Conservation (phyloP, 2,113 vertebrate species). For the Glaucomys volans region DNA sequence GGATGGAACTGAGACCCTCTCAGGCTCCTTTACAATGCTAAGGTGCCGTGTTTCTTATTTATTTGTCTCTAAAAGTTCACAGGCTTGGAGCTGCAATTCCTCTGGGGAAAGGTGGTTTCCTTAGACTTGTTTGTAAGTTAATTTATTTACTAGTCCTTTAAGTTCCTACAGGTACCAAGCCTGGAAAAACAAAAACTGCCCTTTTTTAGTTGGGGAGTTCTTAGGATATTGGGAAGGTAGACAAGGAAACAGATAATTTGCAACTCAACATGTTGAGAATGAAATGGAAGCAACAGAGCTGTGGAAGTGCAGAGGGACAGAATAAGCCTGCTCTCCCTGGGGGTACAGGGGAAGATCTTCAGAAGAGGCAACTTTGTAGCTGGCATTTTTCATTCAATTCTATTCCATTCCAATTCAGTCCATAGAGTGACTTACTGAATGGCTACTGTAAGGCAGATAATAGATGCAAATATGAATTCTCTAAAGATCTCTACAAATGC, state of each 20-base stretch:
- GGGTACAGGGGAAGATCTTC: background rate
- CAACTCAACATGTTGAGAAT: background rate
- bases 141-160: slow-evolving; percentile 43
- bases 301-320: background rate
- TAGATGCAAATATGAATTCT: background rate
- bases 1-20: background rate
- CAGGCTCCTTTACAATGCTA: background rate
- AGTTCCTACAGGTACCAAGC: background rate
- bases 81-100: background rate
- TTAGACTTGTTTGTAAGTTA: background rate
- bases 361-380: background rate
- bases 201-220: background rate
- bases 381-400: background rate
- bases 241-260: background rate
- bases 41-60: background rate
- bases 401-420: background rate
- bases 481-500: background rate
- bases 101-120: background rate
- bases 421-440: background rate
- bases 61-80: background rate
- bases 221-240: background rate
- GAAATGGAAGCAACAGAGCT: background rate
- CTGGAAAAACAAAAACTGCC: slow-evolving; percentile 3
- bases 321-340: background rate
- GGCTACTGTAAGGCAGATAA: background rate